Base-by-base conservation (phyloP, 2,888 invertebrate genomes). In the Panorpa germanica region DNA sequence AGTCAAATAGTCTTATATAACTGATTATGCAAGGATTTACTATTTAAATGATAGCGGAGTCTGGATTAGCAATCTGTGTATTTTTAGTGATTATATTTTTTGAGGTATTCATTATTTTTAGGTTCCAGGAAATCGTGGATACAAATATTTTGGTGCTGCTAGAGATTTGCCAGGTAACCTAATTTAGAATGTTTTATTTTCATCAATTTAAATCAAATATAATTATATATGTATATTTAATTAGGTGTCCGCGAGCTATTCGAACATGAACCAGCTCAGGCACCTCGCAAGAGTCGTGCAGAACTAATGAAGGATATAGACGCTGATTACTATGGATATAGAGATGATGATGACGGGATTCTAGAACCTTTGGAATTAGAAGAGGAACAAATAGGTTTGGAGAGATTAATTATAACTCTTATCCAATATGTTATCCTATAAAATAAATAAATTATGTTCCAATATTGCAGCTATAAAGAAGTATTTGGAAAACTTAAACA, bases 261-360 rank as follows among this genome's bases (percentile, higher is more conserved):
- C 59, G 91, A 95, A 49, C 91, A 93, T 49, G 88, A 88, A 50
- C 83, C 91, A 7, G 86, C 88, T 9, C 73, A 81, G 29, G 78
- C 85, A 4, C 80, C 85, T 9, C 65, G 90, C 14, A 86, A 90
- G 55, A 90, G 91, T 0, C 69, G 96, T 30, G 90, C 85, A 0
- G 96, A 99, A 50, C 62, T 99, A 29, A 95, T 96, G 93, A 80
- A 88, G 41, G 83, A 95, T 47, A 86, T 99, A 21, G 96, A 98
- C 57, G 95, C 96, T 0, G 91, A 93, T 55, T 98, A 98, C 58
- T 99, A 98, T 55, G 98, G 98, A 0, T 96, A 93, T 53, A 61
- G 93, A 43, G 98, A 98, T 53, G 98, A 98, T 44, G 98, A 99
- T 46, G 98, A 99, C 52, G 96, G 96, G 0, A 69, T 95, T 29